These are phyloP conservation scores for Acleris cristana DNA, from an alignment of 2,888 invertebrate genomes.

Conservation along the genomic window DNA sequence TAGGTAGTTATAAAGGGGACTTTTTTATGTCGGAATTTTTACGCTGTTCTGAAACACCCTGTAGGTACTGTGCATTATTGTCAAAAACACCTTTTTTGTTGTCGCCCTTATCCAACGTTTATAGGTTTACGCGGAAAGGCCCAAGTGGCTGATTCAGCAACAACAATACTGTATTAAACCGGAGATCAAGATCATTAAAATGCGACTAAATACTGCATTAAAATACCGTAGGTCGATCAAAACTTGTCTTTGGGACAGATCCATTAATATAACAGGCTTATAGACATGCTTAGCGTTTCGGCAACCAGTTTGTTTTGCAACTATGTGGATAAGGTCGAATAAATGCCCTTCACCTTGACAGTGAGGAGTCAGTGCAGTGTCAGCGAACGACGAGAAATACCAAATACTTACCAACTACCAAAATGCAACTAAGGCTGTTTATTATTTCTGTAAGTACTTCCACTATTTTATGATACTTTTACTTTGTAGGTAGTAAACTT, in stretches of 20 bases:
- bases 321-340: slow-evolving; percentile 10
- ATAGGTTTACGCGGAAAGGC: no score
- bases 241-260: slow-evolving; percentile 6
- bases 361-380: slow-evolving; percentile 11
- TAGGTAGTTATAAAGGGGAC: no score
- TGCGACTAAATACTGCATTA: slow-evolving; percentile 12
- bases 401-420: slow-evolving; percentile 33
- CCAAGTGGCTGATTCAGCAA: not conserved
- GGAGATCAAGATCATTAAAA: not conserved
- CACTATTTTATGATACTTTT: not conserved
- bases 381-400: slow-evolving; percentile 6
- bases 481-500: no score
- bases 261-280: slow-evolving; percentile 27
- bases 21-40: no score
- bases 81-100: no score
- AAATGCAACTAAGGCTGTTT: slow-evolving; percentile 53
- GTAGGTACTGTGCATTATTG: no score
- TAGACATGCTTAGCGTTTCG: slow-evolving; percentile 22
- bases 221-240: slow-evolving; percentile 8
- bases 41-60: no score
- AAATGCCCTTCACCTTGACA: slow-evolving; percentile 33
- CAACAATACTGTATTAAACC: not conserved
- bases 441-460: slow-evolving; percentile 56
- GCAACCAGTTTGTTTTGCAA: slow-evolving; percentile 39
- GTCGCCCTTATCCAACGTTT: no score